Evolutionary conservation across 2,113 vertebrate species (phyloP), one percentile per base, ranked within the genome.

Genomic region (Sprattus sprattus): DNA sequence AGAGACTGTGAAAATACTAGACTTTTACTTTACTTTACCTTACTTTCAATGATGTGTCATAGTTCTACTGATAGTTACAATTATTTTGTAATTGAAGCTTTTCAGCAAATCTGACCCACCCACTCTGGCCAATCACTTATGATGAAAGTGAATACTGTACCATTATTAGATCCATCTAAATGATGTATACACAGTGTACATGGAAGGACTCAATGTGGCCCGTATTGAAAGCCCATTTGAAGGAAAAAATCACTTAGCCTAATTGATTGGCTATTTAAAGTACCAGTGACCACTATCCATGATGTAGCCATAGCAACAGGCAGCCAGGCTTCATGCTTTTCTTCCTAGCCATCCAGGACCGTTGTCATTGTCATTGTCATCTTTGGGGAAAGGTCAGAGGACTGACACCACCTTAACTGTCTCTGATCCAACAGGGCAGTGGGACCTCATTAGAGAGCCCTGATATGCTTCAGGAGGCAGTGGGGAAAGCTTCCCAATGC

Each of bases 161-260:
- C 71, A 78, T 78, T 44, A 78, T 78, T 78, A 78, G 71, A 78
- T 32, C 71, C 71, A 78, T 78, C 16, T 78, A 78, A 78, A 78
- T 78, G 71, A 39, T 78, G 71, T 39, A 44, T 78, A 78, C 71
- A 32, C 71, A 78, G 71, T 11, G 4, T 78, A 13, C 20, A 78
- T 78, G 28, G 25, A 78, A 78, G 25, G 28, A 78, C 71, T 78
- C 15, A 78, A 32, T 78, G 15, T 39, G 71, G 28, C 28, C 71
- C 11, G 2, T 78, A 78, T 16, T 78, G 28, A 78, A 78, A 39
- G 28, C 71, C 71, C 13, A 78, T 78, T 78, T 78, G 71, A 78
- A 78, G 15, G 11, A 13, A 32, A 39, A 78, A 78, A 78, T 32
- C 71, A 44, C 71, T 78, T 78, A 78, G 71, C 71, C 71, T 78